Base-by-base conservation (phyloP, 92 coral and sea anemone species). In the Isaurus tuberculatus region DNA sequence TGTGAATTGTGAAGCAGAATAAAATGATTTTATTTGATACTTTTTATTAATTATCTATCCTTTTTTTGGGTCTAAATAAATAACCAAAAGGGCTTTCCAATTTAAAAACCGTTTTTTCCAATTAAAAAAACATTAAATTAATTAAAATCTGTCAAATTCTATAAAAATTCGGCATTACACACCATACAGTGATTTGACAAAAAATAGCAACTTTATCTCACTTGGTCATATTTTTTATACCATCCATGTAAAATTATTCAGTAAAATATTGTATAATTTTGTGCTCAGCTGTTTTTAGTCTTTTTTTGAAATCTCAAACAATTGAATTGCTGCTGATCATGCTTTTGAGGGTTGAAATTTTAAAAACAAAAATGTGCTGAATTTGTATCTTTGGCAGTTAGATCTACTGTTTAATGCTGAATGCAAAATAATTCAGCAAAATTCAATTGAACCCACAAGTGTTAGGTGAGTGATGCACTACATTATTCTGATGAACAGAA, bases 381-480 rank as follows among this genome's bases (percentile, higher is more conserved):
- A 36, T 70, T 70, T 37, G 29, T 70, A 70, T 36, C 22, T 67
- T 70, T 70, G 55, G 75, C 30, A 70, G 57, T 70, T 46, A 37
- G 75, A 36, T 36, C 29, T 70, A 70, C 75, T 70, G 53, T 70
- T 70, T 70, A 36, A 70, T 36, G 75, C 75, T 66, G 72, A 66
- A n/a, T 36, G 32, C 72, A 66, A 66, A 66, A 66, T n/a, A 66
- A 66, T 30, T 66, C 43, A 66, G 72, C 72, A 30, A 66, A 32
- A 66, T 66, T 25, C 32, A 66, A 66, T 66, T 66, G n/a, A 66
- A 66, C 44, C 32, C 72, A 66, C 72, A 19, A 66, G 72, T 66
- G 72, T 66, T 66, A 32, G 43, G 16, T 30, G 32, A 36, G 32
- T 32, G 16, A 27, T 32, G 44, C 72, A 66, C 72, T 30, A 40